These are phyloP conservation scores for Oligia latruncula DNA, from an alignment of 2,888 invertebrate genomes.

Conservation along the genomic window DNA sequence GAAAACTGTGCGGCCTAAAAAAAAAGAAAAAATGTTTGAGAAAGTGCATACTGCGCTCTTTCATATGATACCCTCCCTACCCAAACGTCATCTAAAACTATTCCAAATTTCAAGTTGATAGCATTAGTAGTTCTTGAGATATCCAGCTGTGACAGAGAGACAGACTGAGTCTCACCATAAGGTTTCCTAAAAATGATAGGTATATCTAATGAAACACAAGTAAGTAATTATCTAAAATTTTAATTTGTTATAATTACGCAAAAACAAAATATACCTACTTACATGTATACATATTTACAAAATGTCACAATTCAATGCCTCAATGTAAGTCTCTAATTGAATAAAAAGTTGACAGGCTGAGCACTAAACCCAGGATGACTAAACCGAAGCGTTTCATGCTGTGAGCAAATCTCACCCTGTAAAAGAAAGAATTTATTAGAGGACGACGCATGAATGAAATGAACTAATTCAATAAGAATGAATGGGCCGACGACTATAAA, in stretches of 20 bases:
- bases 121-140: too few relatives aligned
- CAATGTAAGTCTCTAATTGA: not conserved
- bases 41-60: too few relatives aligned
- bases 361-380: slow-evolving; percentile 58
- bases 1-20: too few relatives aligned
- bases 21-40: too few relatives aligned
- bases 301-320: not conserved
- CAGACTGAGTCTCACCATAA: too few relatives aligned
- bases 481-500: too few relatives aligned
- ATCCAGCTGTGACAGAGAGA: too few relatives aligned
- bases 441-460: not conserved
- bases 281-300: slow-evolving; percentile 31
- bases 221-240: not conserved
- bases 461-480: too few relatives aligned
- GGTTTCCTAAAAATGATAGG: too few relatives aligned
- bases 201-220: not conserved
- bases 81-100: too few relatives aligned
- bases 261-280: not conserved
- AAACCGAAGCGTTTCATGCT: slow-evolving; percentile 63
- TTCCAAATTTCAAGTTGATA: too few relatives aligned
- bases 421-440: slow-evolving; percentile 35
- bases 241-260: not conserved
- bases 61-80: too few relatives aligned
- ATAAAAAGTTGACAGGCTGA: slow-evolving; percentile 42
- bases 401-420: slow-evolving; percentile 57